A percentile compares a stretch with the other conserved stretches of the same genome.
Conservation (phyloP, 2,888 invertebrate species). For the Napeogenes sylphis region DNA sequence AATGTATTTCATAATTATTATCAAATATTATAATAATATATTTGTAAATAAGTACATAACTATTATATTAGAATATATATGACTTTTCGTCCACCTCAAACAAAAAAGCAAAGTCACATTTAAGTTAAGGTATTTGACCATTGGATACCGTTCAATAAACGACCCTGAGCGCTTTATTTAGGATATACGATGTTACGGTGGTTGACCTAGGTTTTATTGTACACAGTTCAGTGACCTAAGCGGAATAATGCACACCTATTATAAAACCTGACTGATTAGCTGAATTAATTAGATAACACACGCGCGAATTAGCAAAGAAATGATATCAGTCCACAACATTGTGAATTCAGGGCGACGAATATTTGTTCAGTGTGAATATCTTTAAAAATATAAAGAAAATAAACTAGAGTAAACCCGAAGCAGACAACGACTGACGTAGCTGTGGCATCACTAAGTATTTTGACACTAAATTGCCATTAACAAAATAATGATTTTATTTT, state of each 20-base stretch:
- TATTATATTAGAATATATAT: no score
- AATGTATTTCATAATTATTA: not conserved
- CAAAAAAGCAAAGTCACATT: not conserved
- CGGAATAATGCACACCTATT: conserved; percentile 21
- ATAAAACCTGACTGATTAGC: conserved; percentile 32
- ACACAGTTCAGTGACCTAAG: conserved; percentile 28
- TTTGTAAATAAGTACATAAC: no score
- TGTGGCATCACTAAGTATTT: no score
- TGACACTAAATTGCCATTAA: no score
- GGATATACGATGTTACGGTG: conserved; percentile 25
- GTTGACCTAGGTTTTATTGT: conserved; percentile 20
- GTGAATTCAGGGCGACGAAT: no score
- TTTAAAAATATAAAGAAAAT: no score
- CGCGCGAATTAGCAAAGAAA: conserved; percentile 13
- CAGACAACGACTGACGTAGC: no score
- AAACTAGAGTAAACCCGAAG: no score
- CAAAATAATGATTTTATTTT: no score
- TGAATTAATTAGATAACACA: conserved; percentile 29
- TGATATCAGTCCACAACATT: not conserved
- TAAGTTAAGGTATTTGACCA: not conserved
- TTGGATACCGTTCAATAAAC: conserved; percentile 17
- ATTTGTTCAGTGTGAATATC: no score
- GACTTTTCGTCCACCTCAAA: no score
- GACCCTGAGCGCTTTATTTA: conserved; percentile 21
- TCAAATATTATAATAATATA: no score